These are phyloP conservation scores for Arenicola marina DNA, from an alignment of 2,888 invertebrate genomes.

Conservation along the genomic window DNA sequence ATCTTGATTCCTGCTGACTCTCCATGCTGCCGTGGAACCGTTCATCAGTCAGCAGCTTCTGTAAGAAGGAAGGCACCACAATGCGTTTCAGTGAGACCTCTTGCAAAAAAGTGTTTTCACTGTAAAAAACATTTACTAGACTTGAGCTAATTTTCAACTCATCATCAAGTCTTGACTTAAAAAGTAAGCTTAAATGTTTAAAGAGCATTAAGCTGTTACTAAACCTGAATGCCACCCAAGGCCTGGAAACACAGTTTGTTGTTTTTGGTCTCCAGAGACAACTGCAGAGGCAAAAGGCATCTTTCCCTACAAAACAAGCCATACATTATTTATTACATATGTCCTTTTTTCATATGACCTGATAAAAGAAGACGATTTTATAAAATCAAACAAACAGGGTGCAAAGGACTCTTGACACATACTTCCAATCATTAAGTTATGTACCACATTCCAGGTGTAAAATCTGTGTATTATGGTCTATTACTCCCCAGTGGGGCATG, in stretches of 20 bases:
- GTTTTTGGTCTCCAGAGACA: slow-evolving; percentile 84
- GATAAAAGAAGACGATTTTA: not conserved
- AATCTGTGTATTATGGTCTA: too few relatives aligned
- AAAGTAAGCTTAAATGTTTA: not conserved
- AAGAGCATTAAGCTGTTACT: slow-evolving; percentile 42
- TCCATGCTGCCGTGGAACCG: slow-evolving; percentile 82
- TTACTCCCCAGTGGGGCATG: too few relatives aligned
- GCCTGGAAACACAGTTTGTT: slow-evolving; percentile 83
- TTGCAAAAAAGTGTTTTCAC: not conserved
- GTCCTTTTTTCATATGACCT: not conserved
- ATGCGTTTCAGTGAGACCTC: not conserved
- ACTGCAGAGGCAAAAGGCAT: slow-evolving; percentile 79
- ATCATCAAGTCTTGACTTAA: not conserved
- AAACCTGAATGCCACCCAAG: slow-evolving; percentile 86
- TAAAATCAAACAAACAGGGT: too few relatives aligned
- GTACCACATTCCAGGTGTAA: too few relatives aligned
- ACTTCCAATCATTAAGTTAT: too few relatives aligned
- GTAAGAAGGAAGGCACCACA: not conserved
- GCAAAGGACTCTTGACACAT: too few relatives aligned
- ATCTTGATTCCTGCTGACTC: slow-evolving; percentile 87
- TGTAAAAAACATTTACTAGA: not conserved
- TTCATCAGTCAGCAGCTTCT: slow-evolving; percentile 90
- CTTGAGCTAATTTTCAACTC: not conserved
- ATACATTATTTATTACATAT: not conserved
- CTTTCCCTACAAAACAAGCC: slow-evolving; percentile 65